A percentile compares a stretch with the other conserved stretches of the same genome.
These are phyloP conservation scores for Brachionus plicatilis DNA, from an alignment of 1,140 invertebrate genomes.

Conservation along the genomic window DNA sequence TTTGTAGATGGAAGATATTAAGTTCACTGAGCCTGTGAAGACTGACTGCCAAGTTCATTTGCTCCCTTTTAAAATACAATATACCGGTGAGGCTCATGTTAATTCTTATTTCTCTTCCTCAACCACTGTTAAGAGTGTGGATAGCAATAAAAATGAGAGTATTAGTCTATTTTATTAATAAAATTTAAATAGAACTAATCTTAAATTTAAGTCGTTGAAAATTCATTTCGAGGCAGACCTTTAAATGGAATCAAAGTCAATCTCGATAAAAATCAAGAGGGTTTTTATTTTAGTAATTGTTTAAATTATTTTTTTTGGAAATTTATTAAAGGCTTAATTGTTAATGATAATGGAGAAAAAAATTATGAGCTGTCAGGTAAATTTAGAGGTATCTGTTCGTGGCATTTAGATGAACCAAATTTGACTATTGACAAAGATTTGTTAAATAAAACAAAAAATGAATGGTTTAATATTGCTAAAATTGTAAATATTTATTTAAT, in stretches of 20 bases:
- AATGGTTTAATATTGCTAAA: constrained; percentile 1
- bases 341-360: neutral
- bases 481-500: neutral
- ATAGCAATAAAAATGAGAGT: neutral
- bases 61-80: constrained; percentile 24
- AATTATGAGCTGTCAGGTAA: neutral
- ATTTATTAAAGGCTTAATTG: constrained; percentile 8
- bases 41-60: constrained; percentile 6
- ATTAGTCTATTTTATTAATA: neutral
- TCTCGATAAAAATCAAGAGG: neutral
- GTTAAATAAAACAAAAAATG: neutral
- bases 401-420: constrained; percentile 28
- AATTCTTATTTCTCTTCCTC: constrained; percentile 19
- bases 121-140: neutral
- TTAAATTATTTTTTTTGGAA: neutral
- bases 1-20: neutral
- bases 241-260: neutral
- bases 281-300: neutral
- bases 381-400: neutral
- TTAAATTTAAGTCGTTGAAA: constrained; percentile 8
- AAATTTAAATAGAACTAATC: neutral
- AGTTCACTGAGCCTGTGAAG: neutral
- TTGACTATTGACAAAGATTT: neutral
- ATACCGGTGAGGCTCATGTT: constrained; percentile 5
- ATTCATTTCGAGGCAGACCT: constrained; percentile 23